Percentiles rank a stretch among this genome's conserved stretches.
Conservation (phyloP, 2,888 invertebrate genomes). For the Mimas tiliae region DNA sequence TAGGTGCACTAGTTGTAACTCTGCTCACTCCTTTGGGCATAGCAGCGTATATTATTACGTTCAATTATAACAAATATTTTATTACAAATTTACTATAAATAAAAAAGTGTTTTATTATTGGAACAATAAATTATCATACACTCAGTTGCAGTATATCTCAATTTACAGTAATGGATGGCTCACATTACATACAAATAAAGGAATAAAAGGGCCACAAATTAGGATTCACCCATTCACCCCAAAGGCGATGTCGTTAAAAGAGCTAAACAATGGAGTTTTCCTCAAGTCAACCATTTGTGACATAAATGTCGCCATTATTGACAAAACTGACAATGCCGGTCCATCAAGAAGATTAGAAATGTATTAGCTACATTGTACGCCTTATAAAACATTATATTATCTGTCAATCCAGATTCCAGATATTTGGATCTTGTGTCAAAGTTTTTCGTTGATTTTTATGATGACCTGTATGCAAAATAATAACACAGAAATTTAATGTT, state of each 20-base stretch:
- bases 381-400: no score
- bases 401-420: no score
- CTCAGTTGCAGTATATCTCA: background rate
- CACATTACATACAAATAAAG: background rate
- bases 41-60: no score
- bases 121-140: background rate
- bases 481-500: background rate
- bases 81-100: background rate
- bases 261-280: background rate
- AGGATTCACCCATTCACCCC: background rate
- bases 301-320: conserved; percentile 1
- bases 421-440: no score
- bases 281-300: background rate
- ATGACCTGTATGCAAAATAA: background rate
- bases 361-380: no score
- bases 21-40: no score
- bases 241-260: background rate
- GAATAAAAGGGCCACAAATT: background rate
- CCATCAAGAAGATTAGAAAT: background rate
- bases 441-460: no score
- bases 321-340: background rate
- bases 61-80: no score
- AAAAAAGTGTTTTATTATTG: background rate
- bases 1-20: no score
- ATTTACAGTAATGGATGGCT: background rate